phyloP scores from a whole-genome alignment of 2,113 vertebrate genomes.

The Gracilinanus agilis region DNA sequence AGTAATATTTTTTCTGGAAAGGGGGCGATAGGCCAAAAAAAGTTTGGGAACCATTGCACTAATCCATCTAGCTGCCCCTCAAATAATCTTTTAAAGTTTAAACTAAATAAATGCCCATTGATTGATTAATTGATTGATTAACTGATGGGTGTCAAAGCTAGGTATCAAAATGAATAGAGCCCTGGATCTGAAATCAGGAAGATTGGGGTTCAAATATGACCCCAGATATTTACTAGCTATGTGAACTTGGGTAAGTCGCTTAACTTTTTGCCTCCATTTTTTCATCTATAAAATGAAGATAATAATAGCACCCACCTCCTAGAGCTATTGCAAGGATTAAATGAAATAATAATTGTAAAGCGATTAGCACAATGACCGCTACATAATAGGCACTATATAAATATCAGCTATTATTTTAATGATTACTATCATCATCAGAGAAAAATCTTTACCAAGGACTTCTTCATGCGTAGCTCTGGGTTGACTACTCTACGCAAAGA shows the following conservation, averaged over 20 bases:
- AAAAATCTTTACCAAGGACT: background rate
- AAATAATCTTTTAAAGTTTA: background rate
- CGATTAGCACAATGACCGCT: accelerated
- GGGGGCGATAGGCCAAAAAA: no score
- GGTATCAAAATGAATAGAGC: background rate
- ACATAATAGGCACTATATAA: background rate
- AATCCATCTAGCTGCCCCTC: no score
- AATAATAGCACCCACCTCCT: background rate
- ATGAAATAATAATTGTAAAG: background rate
- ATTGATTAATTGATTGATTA: background rate
- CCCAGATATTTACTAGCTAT: background rate
- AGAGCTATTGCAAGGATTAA: background rate
- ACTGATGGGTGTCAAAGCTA: background rate
- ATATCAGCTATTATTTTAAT: background rate
- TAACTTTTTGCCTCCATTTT: background rate
- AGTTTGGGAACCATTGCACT: no score
- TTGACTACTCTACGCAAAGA: background rate
- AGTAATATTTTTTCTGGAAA: no score
- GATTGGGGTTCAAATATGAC: background rate
- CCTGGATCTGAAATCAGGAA: background rate
- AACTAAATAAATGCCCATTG: background rate
- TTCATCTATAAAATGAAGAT: background rate
- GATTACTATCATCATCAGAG: background rate
- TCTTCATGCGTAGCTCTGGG: background rate
- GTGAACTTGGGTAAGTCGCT: background rate